Evolutionary conservation across 2,113 vertebrate species (phyloP), one percentile per base, ranked within the genome.

Genomic region (Trichechus manatus): DNA sequence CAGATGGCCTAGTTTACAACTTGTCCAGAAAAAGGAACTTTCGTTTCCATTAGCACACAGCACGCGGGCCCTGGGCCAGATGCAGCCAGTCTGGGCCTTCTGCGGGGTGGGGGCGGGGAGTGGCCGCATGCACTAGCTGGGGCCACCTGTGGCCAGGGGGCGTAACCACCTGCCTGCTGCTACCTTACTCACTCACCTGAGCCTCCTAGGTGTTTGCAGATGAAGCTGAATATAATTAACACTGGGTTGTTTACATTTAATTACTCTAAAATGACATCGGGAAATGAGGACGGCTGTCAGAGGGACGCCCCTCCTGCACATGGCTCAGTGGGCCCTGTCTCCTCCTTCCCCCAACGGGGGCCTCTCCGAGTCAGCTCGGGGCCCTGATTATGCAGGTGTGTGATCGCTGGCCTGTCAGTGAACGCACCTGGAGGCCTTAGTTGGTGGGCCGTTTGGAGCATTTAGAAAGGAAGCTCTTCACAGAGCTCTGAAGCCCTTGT

Each of bases 141-240:
- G 47, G 7, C 47, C 4, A 10, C 47, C 47, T 6, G 42, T 11
- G 19, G 61, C 68, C 50, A 36, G 22, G 15, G 39, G 36, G 13
- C 22, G 66, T 47, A 33, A 10, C 25, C 27, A 2, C n/a, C 78
- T 23, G 2, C 20, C 22, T 68, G 42, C 86, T 11, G 9, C 75
- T 3, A 0, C 4, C 66, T 15, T 47, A 47, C 47, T 47, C 3
- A 56, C 13, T 6, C 66, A 68, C 31, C 66, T 19, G 1, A 9
- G 47, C 61, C 9, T 39, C 33, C 53, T 47, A 5, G 59, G 27
- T 10, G n/a, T 11, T 7, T 1, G 20, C 68, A 23, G 2, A 0
- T 14, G 9, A 15, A 29, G 63, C 70, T 6, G 22, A 1, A 6
- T 10, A 1, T 8, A 1, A 9, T 1, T 13, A 23, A 1, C 5